Base-by-base conservation (phyloP, 2,113 vertebrate genomes). In the Nesoenas mayeri region DNA sequence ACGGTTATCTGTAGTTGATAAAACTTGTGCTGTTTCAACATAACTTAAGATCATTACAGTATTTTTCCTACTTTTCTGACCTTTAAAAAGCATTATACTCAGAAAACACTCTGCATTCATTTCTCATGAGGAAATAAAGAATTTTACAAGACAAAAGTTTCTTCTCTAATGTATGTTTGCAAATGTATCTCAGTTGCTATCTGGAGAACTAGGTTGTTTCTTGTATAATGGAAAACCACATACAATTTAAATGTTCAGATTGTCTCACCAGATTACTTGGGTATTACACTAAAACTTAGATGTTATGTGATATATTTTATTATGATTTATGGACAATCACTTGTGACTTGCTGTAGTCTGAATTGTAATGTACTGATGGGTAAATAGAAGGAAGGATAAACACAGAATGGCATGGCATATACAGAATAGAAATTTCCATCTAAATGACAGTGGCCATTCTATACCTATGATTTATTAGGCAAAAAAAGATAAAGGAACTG, bases 211-310 rank as follows among this genome's bases (percentile, higher is more conserved):
- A 74, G 19, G 9, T 12, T 74, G 17, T 89, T 97, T 94, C 58
- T 92, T 75, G 80, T n/a, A 56, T 38, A 89, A 67, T 82, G 26
- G 77, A 64, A 94, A 95, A 36, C 1, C 47, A 73, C 17, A 89
- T 70, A 73, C 48, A 89, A 75, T 96, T 95, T 74, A 94, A 95
- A 97, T 73, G 28, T 94, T 54, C 91, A 40, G 34, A 88, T 56
- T 71, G 44, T 40, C 50, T 96, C 53, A 80, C 26, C 60, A 95
- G 82, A 66, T 85, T 93, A 18, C 75, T 67, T 12, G 71, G n/a
- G 9, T 32, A 89, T 91, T 94, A 71, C 56, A 89, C 34, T 42
- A 92, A 94, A 95, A 65, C n/a, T 34, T 94, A 70, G 25, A 57
- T 73, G 25, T 24, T 67, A 57, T 90, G 42, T 92, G 71, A 92